Conservation (phyloP, 2,888 invertebrate species). For the Tridacna gigas region DNA sequence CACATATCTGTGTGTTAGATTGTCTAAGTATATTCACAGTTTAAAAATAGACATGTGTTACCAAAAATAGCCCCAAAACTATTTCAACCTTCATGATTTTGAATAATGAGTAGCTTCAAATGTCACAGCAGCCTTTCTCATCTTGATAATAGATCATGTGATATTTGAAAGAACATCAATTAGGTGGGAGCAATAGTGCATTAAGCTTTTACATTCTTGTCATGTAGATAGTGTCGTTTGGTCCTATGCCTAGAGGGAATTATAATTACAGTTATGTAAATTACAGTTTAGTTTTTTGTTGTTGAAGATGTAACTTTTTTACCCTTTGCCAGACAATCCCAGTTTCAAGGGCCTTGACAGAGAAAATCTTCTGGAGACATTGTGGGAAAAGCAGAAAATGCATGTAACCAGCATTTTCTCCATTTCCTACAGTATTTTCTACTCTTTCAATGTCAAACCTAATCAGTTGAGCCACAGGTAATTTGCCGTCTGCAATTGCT, state of each 20-base stretch:
- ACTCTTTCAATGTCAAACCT: background rate
- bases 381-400: background rate
- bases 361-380: background rate
- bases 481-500: too few species aligned
- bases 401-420: background rate
- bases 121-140: conserved; percentile 12
- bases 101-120: conserved; percentile 16
- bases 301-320: too few species aligned
- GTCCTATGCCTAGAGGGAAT: too few species aligned
- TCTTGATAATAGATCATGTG: background rate
- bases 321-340: too few species aligned
- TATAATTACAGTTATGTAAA: too few species aligned
- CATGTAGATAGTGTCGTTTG: too few species aligned
- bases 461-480: too few species aligned
- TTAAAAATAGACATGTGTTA: conserved; percentile 22
- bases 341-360: too few species aligned
- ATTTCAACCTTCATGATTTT: conserved; percentile 25
- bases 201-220: too few species aligned
- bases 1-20: conserved; percentile 14
- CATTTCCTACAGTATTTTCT: background rate
- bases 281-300: too few species aligned
- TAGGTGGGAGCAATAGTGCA: too few species aligned
- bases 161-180: conserved; percentile 4
- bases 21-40: conserved; percentile 12
- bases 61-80: conserved; percentile 23